phyloP scores from a whole-genome alignment of 2,888 invertebrate species.

The Agonum fuliginosum region DNA sequence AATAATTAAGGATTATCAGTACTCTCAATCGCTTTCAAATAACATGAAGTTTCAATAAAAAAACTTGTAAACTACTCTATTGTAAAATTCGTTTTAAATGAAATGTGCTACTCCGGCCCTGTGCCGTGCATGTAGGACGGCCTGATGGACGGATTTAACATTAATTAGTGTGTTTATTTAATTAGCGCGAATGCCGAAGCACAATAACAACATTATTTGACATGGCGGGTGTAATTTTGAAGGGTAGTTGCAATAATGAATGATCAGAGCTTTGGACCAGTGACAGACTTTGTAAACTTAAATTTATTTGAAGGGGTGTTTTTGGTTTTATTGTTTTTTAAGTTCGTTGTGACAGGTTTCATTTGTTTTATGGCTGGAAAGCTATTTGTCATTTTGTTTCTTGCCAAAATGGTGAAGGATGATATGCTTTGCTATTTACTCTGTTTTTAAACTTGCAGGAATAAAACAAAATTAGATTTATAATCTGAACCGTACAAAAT shows the following conservation, averaged over 20 bases:
- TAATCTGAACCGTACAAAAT: no score
- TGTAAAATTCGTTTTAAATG: no score
- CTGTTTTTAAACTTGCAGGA: no score
- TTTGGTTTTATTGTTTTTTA: conserved; percentile 34
- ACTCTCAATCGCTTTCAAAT: no score
- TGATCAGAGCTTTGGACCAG: conserved; percentile 1
- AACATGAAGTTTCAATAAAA: no score
- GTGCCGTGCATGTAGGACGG: background rate
- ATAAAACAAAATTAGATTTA: no score
- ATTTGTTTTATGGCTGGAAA: conserved; percentile 7
- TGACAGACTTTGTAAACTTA: conserved; percentile 7
- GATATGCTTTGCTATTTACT: no score
- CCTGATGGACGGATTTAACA: conserved; percentile 41
- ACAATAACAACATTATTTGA: conserved; percentile 26
- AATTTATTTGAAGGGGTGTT: background rate
- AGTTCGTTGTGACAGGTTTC: conserved; percentile 12
- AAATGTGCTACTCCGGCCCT: no score
- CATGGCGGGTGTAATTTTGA: background rate
- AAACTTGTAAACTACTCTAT: no score
- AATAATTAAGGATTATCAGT: no score
- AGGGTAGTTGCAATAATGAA: conserved; percentile 14
- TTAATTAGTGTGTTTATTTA: conserved; percentile 29
- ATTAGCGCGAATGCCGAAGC: conserved; percentile 29
- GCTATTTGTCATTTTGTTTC: conserved; percentile 12
- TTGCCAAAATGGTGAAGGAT: no score